Conservation (phyloP, 2,888 invertebrate genomes). For the Nymphalis polychloros region DNA sequence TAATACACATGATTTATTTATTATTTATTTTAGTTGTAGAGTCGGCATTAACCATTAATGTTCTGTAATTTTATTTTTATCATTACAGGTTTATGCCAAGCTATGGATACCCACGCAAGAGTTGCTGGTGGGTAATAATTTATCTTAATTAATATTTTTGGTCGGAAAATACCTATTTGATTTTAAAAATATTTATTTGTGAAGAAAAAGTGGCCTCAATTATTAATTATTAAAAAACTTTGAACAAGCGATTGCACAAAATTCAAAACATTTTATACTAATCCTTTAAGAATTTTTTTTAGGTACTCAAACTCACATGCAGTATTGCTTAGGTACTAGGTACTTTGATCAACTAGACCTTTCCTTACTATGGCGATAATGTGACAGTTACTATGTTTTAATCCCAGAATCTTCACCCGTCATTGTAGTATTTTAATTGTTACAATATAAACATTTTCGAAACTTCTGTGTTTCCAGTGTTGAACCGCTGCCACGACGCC, state of each 20-base stretch:
- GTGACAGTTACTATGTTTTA: neutral
- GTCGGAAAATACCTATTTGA: too few species aligned
- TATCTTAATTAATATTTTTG: neutral
- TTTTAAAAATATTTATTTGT: too few species aligned
- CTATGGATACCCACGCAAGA: slow-evolving; percentile 55
- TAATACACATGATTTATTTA: neutral
- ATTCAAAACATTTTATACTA: neutral
- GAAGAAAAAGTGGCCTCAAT: too few species aligned
- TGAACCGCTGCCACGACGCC: slow-evolving; percentile 68
- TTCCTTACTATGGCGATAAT: neutral
- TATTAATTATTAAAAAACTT: neutral
- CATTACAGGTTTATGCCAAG: slow-evolving; percentile 60
- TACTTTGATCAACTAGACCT: neutral
- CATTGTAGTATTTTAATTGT: slow-evolving; percentile 18
- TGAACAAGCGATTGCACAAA: neutral
- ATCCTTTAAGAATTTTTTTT: neutral
- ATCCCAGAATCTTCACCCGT: neutral
- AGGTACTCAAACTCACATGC: neutral
- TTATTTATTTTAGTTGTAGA: neutral
- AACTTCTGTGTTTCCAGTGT: slow-evolving; percentile 63
- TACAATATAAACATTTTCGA: slow-evolving; percentile 34
- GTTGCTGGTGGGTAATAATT: slow-evolving; percentile 59
- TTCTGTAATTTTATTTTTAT: slow-evolving; percentile 29
- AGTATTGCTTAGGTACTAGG: neutral
- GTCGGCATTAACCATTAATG: neutral